These are phyloP conservation scores for Nibea albiflora DNA, from an alignment of 2,113 vertebrate species.

Conservation along the genomic window DNA sequence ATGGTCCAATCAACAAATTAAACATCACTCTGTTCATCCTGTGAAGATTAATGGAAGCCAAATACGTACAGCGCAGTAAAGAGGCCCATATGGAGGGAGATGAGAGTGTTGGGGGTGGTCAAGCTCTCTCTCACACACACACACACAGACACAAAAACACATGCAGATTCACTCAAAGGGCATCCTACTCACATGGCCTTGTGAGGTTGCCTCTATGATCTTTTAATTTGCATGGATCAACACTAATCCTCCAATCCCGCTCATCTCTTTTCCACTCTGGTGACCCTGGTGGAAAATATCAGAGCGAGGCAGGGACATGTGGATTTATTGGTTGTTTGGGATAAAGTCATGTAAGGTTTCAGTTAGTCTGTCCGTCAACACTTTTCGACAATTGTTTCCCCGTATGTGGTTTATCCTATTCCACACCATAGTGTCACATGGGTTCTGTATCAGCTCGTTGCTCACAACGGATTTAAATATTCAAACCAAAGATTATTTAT, in stretches of 20 bases:
- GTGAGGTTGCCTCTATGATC: slow-evolving; percentile 62
- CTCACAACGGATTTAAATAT: background rate
- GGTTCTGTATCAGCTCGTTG: background rate
- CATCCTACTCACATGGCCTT: slow-evolving; percentile 51
- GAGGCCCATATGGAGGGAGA: background rate
- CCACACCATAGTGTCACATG: background rate
- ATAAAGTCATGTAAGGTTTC: slow-evolving; percentile 32
- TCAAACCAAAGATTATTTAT: background rate
- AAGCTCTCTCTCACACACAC: slow-evolving; percentile 9
- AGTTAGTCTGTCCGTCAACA: background rate
- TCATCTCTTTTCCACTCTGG: slow-evolving; percentile 63
- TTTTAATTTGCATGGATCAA: slow-evolving; percentile 79
- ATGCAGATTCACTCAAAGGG: slow-evolving; percentile 54
- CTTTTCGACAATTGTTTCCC: background rate
- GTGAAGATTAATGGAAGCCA: background rate
- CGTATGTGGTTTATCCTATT: background rate
- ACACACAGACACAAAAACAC: slow-evolving; percentile 37
- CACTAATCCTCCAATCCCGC: slow-evolving; percentile 63
- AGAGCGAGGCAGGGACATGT: slow-evolving; percentile 47
- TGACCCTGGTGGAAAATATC: slow-evolving; percentile 63
- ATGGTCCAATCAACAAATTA: background rate
- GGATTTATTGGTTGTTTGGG: slow-evolving; percentile 53
- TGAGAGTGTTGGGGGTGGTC: background rate
- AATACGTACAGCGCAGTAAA: slow-evolving; percentile 10
- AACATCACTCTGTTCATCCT: background rate